Evolutionary conservation across 1,140 invertebrate genomes (phyloP).

Genomic region (Drosophila nigromelanica): DNA sequence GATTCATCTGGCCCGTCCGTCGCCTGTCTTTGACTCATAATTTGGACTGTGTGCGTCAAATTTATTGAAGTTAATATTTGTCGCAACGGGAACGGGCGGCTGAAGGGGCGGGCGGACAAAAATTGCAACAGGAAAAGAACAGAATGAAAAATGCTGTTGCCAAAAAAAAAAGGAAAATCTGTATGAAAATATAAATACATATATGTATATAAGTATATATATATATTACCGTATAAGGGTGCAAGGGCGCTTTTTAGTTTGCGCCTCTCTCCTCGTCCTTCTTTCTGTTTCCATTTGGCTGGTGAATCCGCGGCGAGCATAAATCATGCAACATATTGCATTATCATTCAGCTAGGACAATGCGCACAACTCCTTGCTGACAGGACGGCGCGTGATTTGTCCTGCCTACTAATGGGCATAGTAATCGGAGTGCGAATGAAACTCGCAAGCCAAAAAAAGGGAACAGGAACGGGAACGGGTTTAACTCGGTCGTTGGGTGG

Average conservation of each 20-base stretch:
- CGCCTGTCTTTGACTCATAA: constrained; percentile 50
- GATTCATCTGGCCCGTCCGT: constrained; percentile 8
- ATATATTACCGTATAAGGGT: constrained; percentile 44
- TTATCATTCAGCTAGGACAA: constrained; percentile 61
- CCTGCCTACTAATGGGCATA: constrained; percentile 37
- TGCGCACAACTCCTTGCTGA: constrained; percentile 6
- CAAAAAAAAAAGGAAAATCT: constrained; percentile 5
- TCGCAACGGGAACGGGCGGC: constrained; percentile 34
- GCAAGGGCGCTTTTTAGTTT: constrained; percentile 28
- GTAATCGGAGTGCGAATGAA: constrained; percentile 17
- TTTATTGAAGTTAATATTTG: constrained; percentile 83
- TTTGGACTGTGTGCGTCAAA: constrained; percentile 68
- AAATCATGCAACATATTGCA: constrained; percentile 83
- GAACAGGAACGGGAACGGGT: constrained; percentile 23
- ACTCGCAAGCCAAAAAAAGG: not conserved
- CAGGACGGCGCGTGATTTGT: constrained; percentile 39
- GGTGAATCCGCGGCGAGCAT: constrained; percentile 52
- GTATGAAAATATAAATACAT: constrained; percentile 6
- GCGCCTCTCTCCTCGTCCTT: not conserved
- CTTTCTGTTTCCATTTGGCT: not conserved
- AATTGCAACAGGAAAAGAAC: constrained; percentile 35
- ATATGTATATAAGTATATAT: constrained; percentile 17
- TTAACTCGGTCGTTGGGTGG: constrained; percentile 12
- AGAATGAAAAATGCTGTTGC: constrained; percentile 8
- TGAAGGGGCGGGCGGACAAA: constrained; percentile 5